phyloP scores from a whole-genome alignment of 2,888 invertebrate genomes.

The Orthosia cruda region DNA sequence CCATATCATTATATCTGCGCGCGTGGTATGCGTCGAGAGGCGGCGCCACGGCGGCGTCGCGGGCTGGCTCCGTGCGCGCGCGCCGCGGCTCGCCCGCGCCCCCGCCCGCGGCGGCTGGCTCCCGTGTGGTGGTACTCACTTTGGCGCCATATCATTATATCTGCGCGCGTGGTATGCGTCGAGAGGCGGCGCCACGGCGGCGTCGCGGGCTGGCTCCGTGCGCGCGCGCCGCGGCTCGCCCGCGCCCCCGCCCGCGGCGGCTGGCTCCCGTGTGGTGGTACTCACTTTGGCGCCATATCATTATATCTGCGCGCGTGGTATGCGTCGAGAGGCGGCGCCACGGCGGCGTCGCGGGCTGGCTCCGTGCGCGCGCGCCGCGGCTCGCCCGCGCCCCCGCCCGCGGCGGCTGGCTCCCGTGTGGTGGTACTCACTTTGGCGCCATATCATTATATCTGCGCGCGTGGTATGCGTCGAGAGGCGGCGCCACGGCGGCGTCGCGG shows the following conservation, averaged over 20 bases:
- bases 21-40: constrained; percentile 92
- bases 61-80: too few relatives aligned
- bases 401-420: too few relatives aligned
- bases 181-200: constrained; percentile 68
- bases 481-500: constrained; percentile 84
- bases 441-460: constrained; percentile 95
- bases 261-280: too few relatives aligned
- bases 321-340: constrained; percentile 77
- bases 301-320: constrained; percentile 74
- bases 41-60: constrained; percentile 86
- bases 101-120: too few relatives aligned
- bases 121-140: background rate
- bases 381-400: too few relatives aligned
- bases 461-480: constrained; percentile 92
- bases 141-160: constrained; percentile 1
- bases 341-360: too few relatives aligned
- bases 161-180: constrained; percentile 81
- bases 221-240: too few relatives aligned
- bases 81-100: too few relatives aligned
- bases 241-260: too few relatives aligned
- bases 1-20: constrained; percentile 96
- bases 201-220: too few relatives aligned
- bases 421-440: constrained; percentile 95
- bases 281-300: background rate
- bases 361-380: too few relatives aligned